Evolutionary conservation across 2,113 vertebrate species (phyloP), one percentile per base, ranked within the genome.

Genomic region (Condylura cristata): DNA sequence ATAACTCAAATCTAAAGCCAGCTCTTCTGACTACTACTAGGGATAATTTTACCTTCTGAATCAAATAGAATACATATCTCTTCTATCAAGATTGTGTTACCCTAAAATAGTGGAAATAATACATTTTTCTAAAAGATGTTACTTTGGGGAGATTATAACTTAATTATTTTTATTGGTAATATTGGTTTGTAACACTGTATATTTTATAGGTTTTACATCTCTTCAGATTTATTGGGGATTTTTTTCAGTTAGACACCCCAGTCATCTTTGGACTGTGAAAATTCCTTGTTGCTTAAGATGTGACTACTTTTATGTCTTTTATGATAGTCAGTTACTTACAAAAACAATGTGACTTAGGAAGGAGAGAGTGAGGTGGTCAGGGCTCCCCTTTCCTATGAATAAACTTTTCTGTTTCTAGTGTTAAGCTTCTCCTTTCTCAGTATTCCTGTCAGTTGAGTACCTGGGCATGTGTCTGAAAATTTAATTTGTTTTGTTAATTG

Each of bases 401-500:
- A 58, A 63, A 53, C 61, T 20, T 58, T 84, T 88, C 53, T 90
- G 46, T 58, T 75, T 76, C n/a, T 58, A 56, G 48, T 86, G 66
- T 53, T 86, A 37, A 82, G 46, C 68, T 44, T 82, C 48, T 68
- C 28, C 66, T 60, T 93, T 88, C 39, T 53, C 66, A 86, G 48
- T 58, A 70, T 78, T 86, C 34, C 75, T 93, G 22, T 93, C 63
- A 90, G 34, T 58, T 86, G 48, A 30, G 14, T 86, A 51, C 41
- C 44, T 61, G 32, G 16, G 81, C 32, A 37, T 28, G 2, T 34
- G 28, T 82, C 80, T 72, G 46, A 78, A 41, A 10, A 53, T 10
- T 63, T 32, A 32, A 82, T 72, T 72, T 86, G 22, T 84, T 61
- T 87, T 90, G 51, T 61, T 88, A 88, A 60, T 91, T 96, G n/a